Percentiles rank a stretch among this genome's conserved stretches.
These are phyloP conservation scores for Diorhabda elongata DNA, from an alignment of 1,140 invertebrate genomes.

Conservation along the genomic window DNA sequence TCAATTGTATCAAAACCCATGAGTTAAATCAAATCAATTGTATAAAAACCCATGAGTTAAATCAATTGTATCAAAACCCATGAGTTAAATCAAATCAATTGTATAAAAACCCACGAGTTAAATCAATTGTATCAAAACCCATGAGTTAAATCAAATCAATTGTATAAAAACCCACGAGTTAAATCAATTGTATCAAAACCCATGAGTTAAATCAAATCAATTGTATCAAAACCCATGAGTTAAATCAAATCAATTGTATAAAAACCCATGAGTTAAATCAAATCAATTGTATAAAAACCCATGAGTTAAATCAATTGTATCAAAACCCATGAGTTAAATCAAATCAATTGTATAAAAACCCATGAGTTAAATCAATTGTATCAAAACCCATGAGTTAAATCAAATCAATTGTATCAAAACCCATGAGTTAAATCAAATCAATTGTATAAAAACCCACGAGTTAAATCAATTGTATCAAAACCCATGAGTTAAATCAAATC, in stretches of 20 bases:
- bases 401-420: background rate
- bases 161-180: background rate
- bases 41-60: background rate
- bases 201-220: background rate
- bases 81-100: background rate
- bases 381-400: constrained; percentile 43
- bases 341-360: too few species aligned
- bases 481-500: too few species aligned
- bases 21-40: background rate
- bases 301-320: too few species aligned
- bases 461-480: too few species aligned
- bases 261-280: too few species aligned
- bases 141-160: background rate
- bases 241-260: too few species aligned
- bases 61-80: background rate
- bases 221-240: background rate
- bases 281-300: too few species aligned
- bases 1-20: background rate
- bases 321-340: too few species aligned
- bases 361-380: background rate
- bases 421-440: too few species aligned
- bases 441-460: too few species aligned
- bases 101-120: background rate
- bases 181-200: background rate
- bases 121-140: background rate